phyloP scores from a whole-genome alignment of 2,797 vertebrate species.

The Delichon dasypus region DNA sequence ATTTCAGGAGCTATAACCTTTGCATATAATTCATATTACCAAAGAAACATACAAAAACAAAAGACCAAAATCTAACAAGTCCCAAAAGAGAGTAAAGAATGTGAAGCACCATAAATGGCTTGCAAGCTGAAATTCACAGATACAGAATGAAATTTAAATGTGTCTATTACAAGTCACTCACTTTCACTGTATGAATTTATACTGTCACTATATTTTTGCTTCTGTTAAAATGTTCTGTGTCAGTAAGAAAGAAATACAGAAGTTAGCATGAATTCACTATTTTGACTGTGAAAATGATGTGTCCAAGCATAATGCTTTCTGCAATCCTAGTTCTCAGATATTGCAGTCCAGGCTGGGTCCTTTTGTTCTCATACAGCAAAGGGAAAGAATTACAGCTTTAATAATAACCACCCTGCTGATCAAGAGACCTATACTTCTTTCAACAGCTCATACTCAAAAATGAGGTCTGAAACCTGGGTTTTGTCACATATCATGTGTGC shows the following conservation, averaged over 20 bases:
- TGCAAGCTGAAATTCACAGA: constrained; percentile 10
- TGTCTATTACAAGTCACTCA: not conserved
- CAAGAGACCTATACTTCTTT: not conserved
- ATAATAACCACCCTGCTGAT: not conserved
- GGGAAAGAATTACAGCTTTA: not conserved
- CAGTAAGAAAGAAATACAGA: not conserved
- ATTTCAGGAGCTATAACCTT: not conserved
- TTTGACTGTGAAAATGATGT: not conserved
- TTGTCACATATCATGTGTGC: not conserved
- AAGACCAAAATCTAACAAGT: not conserved
- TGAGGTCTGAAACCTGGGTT: not conserved
- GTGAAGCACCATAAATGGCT: not conserved
- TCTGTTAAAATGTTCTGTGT: not conserved
- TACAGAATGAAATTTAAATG: constrained; percentile 26
- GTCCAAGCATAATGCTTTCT: not conserved
- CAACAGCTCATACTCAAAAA: not conserved
- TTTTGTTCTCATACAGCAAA: not conserved
- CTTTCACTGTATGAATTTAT: not conserved
- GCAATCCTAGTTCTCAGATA: not conserved
- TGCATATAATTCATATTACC: not conserved
- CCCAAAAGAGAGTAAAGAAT: not conserved
- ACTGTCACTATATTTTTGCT: not conserved
- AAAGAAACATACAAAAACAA: not conserved
- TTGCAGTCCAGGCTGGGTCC: not conserved
- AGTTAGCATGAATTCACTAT: not conserved